Base-by-base conservation (phyloP, 2,888 invertebrate genomes). In the Clostera curtula region DNA sequence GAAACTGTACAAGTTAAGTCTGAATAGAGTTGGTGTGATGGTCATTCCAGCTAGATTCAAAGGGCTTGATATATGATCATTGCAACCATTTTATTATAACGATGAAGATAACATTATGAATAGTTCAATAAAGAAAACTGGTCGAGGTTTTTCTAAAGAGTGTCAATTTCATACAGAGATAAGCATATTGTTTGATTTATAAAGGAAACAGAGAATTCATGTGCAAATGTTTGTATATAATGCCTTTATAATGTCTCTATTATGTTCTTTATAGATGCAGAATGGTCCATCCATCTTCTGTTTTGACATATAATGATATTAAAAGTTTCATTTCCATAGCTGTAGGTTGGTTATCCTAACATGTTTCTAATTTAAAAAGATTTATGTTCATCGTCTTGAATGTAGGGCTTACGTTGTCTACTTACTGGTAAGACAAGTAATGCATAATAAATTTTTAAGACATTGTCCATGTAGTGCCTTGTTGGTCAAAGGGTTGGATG, bases 221-320 rank as follows among this genome's bases (percentile, higher is more conserved):
- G 49, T 49, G 58, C 51, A 46, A 58, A 57, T 50, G 48, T 49
- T 45, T 44, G 39, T 58, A 52, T 56, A 57, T 42, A 36, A 37
- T 32, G n/a, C 41, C 32, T 48, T 56, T 47, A 57, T 56, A 56
- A 46, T 49, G 52, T 47, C 45, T 40, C 52, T 49, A 44, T 56
- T 49, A 50, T 56, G 48, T 8, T 43, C 43, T 56, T 47, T 50
- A 56, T 57, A 50, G 54, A 37, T 38, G 41, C 30, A 40, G 30
- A 35, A 52, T 56, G 40, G 39, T 28, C 36, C 38, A 40, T 49
- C 47, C 36, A 49, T 52, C 55, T 46, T 31, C 24, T 24, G 48
- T 49, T 54, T 49, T 56, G 46, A 53, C 49, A 36, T 40, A 43
- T 36, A 35, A 42, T 45, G 48, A 49, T 56, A 47, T 45, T 47